Conservation (phyloP, 2,113 vertebrate genomes). For the Thermophis baileyi region DNA sequence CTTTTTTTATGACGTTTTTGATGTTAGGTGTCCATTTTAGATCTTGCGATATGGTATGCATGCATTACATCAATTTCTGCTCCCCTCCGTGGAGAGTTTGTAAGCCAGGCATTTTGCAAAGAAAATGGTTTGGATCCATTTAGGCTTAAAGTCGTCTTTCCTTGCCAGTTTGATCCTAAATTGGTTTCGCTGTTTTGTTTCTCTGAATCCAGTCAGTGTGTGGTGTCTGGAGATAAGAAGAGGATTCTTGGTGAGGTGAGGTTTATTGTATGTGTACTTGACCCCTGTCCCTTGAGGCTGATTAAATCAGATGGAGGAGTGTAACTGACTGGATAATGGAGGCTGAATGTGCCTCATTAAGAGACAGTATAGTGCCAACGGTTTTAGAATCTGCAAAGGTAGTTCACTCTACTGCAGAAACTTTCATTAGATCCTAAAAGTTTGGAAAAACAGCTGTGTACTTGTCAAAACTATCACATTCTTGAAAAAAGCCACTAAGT, state of each 20-base stretch:
- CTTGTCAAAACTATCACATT: not conserved
- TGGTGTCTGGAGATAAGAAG: not conserved
- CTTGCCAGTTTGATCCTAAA: not conserved
- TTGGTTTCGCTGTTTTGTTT: not conserved
- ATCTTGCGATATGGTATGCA: no score
- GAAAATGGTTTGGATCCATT: not conserved
- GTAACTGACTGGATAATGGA: not conserved
- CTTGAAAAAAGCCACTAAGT: not conserved
- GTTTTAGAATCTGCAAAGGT: conserved; percentile 28
- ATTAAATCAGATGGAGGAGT: not conserved
- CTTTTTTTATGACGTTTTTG: no score
- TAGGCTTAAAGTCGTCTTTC: not conserved
- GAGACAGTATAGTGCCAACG: not conserved
- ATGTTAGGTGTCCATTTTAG: no score
- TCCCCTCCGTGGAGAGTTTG: no score
- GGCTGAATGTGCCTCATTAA: not conserved
- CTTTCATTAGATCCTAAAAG: not conserved
- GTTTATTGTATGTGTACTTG: not conserved
- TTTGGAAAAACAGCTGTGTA: not conserved
- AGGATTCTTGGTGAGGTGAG: not conserved
- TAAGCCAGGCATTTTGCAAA: not conserved
- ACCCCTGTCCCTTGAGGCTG: not conserved
- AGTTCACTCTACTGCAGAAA: not conserved
- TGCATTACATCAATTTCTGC: not conserved
- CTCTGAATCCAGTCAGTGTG: not conserved